These are phyloP conservation scores for Abrostola triplasia DNA, from an alignment of 2,888 invertebrate species.

Conservation along the genomic window DNA sequence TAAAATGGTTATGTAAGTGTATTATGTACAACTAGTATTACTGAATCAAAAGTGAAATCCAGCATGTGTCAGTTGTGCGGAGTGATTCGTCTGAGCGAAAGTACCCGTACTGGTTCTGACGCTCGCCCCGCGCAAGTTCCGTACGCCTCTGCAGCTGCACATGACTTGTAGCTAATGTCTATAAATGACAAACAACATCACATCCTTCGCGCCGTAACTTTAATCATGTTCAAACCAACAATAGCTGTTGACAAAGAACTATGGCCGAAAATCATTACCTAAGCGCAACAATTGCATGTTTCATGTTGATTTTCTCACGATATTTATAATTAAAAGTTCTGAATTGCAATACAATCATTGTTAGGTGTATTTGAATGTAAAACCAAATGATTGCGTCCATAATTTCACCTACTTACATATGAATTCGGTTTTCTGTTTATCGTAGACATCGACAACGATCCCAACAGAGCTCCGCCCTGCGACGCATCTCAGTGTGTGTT, in stretches of 20 bases:
- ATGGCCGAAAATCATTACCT: slow-evolving; percentile 36
- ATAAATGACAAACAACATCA: slow-evolving; percentile 54
- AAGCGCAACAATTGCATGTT: slow-evolving; percentile 22
- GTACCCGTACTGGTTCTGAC: slow-evolving; percentile 83
- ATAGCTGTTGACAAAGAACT: slow-evolving; percentile 31
- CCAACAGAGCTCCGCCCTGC: slow-evolving; percentile 96
- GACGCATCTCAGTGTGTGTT: slow-evolving; percentile 95
- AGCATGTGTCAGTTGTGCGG: slow-evolving; percentile 71
- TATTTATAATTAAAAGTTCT: slow-evolving; percentile 22
- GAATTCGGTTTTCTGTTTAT: slow-evolving; percentile 54
- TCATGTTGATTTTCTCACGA: slow-evolving; percentile 32
- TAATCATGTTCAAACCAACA: slow-evolving; percentile 33
- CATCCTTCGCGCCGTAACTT: slow-evolving; percentile 34
- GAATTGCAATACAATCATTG: slow-evolving; percentile 18
- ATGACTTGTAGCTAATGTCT: slow-evolving; percentile 50
- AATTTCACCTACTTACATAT: slow-evolving; percentile 5
- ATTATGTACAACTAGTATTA: slow-evolving; percentile 34
- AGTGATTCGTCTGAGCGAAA: slow-evolving; percentile 82
- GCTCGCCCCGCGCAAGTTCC: slow-evolving; percentile 64
- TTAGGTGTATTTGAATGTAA: slow-evolving; percentile 6
- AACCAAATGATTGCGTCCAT: slow-evolving; percentile 13
- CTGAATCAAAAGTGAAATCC: slow-evolving; percentile 83
- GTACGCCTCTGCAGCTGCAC: slow-evolving; percentile 58
- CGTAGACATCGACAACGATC: slow-evolving; percentile 97
- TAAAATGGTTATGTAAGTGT: slow-evolving; percentile 22